Percentiles rank a stretch among this genome's conserved stretches.
These are phyloP conservation scores for Periparus ater DNA, from an alignment of 2,797 vertebrate genomes.

Conservation along the genomic window DNA sequence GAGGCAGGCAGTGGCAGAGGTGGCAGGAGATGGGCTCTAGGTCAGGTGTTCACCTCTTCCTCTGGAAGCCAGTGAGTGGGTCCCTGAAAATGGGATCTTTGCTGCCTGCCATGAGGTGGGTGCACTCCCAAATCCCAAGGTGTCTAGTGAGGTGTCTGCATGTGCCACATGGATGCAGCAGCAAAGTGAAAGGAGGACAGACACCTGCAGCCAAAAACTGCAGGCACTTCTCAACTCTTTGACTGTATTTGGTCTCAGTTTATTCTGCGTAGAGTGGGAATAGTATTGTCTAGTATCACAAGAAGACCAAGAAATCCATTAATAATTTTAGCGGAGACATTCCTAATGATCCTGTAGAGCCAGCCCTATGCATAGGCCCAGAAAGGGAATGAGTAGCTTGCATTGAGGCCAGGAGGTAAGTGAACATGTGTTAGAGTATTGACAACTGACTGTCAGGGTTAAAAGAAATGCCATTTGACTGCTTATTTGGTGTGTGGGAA, in stretches of 20 bases:
- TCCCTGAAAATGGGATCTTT: background rate
- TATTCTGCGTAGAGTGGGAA: background rate
- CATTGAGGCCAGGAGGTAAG: background rate
- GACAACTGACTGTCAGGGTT: background rate
- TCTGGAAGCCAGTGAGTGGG: background rate
- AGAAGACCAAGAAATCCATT: background rate
- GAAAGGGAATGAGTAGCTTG: background rate
- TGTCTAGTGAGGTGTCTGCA: background rate
- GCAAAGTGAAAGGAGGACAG: background rate
- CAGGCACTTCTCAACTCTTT: background rate
- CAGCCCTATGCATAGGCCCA: background rate
- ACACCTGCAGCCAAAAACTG: background rate
- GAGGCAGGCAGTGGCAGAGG: background rate
- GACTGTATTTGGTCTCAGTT: background rate
- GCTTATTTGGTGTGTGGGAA: background rate
- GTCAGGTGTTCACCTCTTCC: background rate
- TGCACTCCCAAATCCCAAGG: background rate
- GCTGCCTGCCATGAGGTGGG: background rate
- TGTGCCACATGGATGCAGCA: accelerated
- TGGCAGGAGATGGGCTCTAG: background rate
- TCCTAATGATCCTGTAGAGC: background rate
- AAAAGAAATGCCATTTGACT: background rate
- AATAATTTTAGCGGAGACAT: background rate
- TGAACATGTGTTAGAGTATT: background rate
- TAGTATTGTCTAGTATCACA: background rate